A percentile compares a stretch with the other conserved stretches of the same genome.
phyloP scores from a whole-genome alignment of 2,113 vertebrate species.

The Gobius niger region DNA sequence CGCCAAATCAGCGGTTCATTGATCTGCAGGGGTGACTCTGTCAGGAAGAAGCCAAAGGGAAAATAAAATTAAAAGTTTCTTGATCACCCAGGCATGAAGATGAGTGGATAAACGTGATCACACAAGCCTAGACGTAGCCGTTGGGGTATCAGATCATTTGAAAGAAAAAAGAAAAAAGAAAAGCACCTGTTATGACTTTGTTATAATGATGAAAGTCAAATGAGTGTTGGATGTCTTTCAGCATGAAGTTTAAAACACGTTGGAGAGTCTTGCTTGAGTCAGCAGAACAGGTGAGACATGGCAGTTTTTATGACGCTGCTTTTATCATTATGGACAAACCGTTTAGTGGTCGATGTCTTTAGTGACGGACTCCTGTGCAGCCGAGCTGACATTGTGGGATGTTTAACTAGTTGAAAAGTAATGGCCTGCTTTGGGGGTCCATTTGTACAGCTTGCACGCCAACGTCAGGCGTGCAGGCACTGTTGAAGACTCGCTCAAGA shows the following conservation, averaged over 20 bases:
- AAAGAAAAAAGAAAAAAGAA: background rate
- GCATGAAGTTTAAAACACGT: constrained; percentile 19
- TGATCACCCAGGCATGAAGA: background rate
- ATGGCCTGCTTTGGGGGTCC: constrained; percentile 6
- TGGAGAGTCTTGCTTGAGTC: constrained; percentile 18
- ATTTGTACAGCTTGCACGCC: constrained; percentile 12
- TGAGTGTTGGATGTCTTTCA: constrained; percentile 14
- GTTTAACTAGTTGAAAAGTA: constrained; percentile 12
- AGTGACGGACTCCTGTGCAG: constrained; percentile 1
- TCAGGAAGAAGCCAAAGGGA: too few relatives aligned
- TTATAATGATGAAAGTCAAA: constrained; percentile 20
- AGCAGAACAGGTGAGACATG: constrained; percentile 30
- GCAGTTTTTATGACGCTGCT: constrained; percentile 18
- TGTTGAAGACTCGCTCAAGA: constrained; percentile 22
- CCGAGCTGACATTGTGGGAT: constrained; percentile 10
- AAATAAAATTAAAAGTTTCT: too few relatives aligned
- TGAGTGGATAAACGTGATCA: background rate
- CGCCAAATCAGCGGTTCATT: too few relatives aligned
- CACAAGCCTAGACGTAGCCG: background rate
- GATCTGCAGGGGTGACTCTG: too few relatives aligned
- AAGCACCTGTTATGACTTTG: background rate
- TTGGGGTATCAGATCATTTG: background rate
- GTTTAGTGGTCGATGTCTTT: constrained; percentile 16
- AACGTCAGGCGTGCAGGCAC: background rate
- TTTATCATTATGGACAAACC: constrained; percentile 18